Evolutionary conservation across 92 coral and sea anemone species (phyloP).

Genomic region (Montipora capitata): DNA sequence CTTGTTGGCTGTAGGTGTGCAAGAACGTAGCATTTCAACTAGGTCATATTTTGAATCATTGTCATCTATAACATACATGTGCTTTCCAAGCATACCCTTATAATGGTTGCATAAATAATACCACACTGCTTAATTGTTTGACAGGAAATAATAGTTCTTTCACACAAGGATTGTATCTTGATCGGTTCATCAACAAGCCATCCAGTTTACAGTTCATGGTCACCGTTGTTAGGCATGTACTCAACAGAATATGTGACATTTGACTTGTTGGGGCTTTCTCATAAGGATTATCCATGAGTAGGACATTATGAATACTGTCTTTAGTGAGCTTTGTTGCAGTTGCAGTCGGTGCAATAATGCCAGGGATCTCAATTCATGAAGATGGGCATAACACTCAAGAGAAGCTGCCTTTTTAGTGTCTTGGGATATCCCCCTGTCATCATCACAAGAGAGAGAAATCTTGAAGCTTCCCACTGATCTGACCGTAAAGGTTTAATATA

Average conservation of each 20-base stretch:
- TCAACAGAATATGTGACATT: conserved; percentile 66
- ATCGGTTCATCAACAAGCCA: conserved; percentile 75
- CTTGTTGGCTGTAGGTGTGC: conserved; percentile 23
- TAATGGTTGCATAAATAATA: conserved; percentile 45
- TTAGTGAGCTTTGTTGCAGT: conserved; percentile 58
- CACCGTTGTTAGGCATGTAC: conserved; percentile 65
- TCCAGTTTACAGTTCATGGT: conserved; percentile 52
- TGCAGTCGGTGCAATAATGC: conserved; percentile 64
- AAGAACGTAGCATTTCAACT: too few relatives aligned
- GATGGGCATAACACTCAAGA: conserved; percentile 54
- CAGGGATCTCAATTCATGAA: conserved; percentile 57
- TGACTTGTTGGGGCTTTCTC: conserved; percentile 69
- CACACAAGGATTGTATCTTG: conserved; percentile 42
- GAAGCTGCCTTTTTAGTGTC: conserved; percentile 51
- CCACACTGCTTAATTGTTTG: conserved; percentile 7
- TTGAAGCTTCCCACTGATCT: background rate
- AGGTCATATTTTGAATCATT: too few relatives aligned
- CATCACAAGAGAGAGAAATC: background rate
- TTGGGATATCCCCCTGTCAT: conserved; percentile 61
- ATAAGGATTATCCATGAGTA: conserved; percentile 43
- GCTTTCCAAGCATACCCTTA: conserved; percentile 19
- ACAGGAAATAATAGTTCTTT: conserved; percentile 70
- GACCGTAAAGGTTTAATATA: conserved; percentile 3
- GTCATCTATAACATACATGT: too few relatives aligned
- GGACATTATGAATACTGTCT: conserved; percentile 36